phyloP scores from a whole-genome alignment of 2,797 vertebrate genomes.

The Clarias platycephalus region DNA sequence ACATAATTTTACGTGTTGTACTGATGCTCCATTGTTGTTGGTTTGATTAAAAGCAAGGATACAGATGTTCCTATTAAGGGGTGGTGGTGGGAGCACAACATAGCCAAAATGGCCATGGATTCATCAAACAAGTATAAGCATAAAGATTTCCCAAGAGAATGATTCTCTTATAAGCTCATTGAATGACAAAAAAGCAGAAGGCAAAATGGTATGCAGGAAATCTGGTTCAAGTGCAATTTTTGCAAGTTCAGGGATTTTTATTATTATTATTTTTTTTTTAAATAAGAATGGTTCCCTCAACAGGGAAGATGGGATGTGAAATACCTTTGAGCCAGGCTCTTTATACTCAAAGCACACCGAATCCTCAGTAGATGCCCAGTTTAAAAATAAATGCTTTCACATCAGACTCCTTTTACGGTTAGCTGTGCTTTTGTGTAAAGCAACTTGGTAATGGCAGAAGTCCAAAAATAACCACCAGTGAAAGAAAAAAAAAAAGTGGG shows the following conservation, averaged over 20 bases:
- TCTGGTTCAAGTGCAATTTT: neutral
- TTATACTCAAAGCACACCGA: slow-evolving; percentile 12
- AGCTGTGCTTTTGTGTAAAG: slow-evolving; percentile 34
- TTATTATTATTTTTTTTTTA: neutral
- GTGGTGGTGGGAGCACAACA: neutral
- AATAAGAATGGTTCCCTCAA: neutral
- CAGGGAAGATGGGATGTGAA: slow-evolving; percentile 25
- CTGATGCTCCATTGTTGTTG: neutral
- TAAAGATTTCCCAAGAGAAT: neutral
- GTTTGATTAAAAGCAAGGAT: neutral
- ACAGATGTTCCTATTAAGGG: neutral
- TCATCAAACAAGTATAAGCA: neutral
- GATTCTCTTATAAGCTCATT: neutral
- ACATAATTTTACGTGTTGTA: neutral
- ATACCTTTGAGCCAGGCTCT: slow-evolving; percentile 24
- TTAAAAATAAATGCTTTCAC: slow-evolving; percentile 29
- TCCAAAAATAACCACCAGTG: slow-evolving; percentile 38
- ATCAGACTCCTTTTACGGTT: slow-evolving; percentile 25
- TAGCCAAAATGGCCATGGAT: neutral
- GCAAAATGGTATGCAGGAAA: slow-evolving; percentile 18
- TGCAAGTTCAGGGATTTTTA: neutral
- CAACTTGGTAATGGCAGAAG: slow-evolving; percentile 22
- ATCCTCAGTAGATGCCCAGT: slow-evolving; percentile 16
- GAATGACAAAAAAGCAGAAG: neutral
- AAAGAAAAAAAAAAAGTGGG: slow-evolving; percentile 14